Percentiles rank a stretch among this genome's conserved stretches.
These are phyloP conservation scores for Chloroceryle amazona DNA, from an alignment of 2,797 vertebrate genomes.

Conservation along the genomic window DNA sequence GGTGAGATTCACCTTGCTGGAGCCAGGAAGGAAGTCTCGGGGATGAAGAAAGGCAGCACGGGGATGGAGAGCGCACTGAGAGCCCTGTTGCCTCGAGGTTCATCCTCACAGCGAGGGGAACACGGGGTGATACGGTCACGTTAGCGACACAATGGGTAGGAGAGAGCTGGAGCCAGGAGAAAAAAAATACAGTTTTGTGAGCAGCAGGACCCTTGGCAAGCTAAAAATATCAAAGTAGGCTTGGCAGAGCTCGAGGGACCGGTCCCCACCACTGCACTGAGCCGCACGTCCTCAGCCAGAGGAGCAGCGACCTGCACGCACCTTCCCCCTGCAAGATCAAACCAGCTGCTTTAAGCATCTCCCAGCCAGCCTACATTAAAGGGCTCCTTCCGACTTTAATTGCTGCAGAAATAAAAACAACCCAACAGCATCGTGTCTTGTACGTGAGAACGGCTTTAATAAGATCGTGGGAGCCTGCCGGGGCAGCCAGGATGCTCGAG, in stretches of 20 bases:
- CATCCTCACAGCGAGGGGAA: rapidly evolving
- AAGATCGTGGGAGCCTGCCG: neutral
- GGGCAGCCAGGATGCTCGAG: neutral
- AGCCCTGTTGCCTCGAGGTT: rapidly evolving
- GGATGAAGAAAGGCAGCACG: rapidly evolving
- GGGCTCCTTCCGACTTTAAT: neutral
- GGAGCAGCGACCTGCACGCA: neutral
- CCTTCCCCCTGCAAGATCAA: neutral
- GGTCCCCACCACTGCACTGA: rapidly evolving
- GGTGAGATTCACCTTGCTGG: no score
- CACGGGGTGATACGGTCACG: rapidly evolving
- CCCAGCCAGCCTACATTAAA: slow-evolving; percentile 16
- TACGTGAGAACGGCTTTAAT: neutral
- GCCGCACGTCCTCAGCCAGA: neutral
- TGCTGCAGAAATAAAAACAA: neutral
- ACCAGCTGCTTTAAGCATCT: slow-evolving; percentile 8
- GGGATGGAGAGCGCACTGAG: rapidly evolving
- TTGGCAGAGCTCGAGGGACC: rapidly evolving
- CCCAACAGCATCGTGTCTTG: neutral
- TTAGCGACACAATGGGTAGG: neutral
- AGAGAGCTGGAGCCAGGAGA: neutral
- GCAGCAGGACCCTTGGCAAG: neutral
- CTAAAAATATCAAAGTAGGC: neutral
- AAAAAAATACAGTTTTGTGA: neutral
- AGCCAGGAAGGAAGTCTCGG: neutral